Evolutionary conservation across 2,113 vertebrate species (phyloP), one percentile per base, ranked within the genome.

Genomic region (Vulpes vulpes): DNA sequence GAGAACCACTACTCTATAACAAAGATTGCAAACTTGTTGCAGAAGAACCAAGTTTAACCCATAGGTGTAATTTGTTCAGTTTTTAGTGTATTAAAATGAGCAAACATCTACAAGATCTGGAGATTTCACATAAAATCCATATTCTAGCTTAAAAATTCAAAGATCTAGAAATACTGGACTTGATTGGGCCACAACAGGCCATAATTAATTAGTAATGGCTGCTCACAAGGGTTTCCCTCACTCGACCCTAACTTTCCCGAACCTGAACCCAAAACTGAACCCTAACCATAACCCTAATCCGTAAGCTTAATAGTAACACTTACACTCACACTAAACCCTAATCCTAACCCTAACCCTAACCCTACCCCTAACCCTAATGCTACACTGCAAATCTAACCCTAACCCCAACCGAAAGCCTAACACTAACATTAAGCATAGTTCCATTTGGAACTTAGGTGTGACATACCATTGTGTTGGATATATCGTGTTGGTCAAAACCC

Each of bases 131-230:
- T 51, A 89, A 95, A 96, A 55, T 59, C 43, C 5, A 85, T 64
- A 92, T 27, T 55, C 78, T 30, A 86, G 55, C 49, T 73, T 62
- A 91, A 88, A 96, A 55, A 51, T 32, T 43, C 30, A 59, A 95
- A 76, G 51, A 87, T 92, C 38, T 14, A 86, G 38, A 87, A 71
- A 89, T 38, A 38, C 27, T 22, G n/a, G 43, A 22, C 11, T 43
- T 95, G 25, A 65, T 32, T 25, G 51, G 43, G 57, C 51, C 74
- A 86, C 73, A 65, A 35, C 0, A 65, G 64, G 43, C 43, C 23
- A 55, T 2, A 8, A 91, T 6, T 57, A n/a, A 38, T 22, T 30
- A 82, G 27, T 27, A 35, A 62, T 0, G 8, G 35, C 65, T n/a
- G 38, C 35, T 71, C n/a, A 60, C 32, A 30, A n/a, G 74, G 53